Evolutionary conservation across 2,888 invertebrate species (phyloP), one percentile per base, ranked within the genome.

Genomic region (Caprella mutica): DNA sequence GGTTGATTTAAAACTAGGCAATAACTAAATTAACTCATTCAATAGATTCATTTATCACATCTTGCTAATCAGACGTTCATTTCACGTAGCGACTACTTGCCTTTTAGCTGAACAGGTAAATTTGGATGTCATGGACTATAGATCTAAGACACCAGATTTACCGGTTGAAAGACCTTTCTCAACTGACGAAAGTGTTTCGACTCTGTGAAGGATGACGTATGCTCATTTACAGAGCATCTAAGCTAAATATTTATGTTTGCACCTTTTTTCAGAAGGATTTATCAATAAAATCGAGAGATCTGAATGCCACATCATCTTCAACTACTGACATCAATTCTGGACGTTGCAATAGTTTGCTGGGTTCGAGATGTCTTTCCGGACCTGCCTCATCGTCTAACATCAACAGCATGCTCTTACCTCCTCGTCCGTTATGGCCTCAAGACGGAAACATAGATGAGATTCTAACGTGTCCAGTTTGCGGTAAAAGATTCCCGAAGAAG

Each of bases 251-350:
- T 19, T 42, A 17, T 42, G 42, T 62, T 44, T 62, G 56, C 58
- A 29, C 59, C 59, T 63, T 63, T 59, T 63, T 63, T 57, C 63
- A 63, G 63, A 63, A 63, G 63, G 63, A 63, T 52, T 57, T 63
- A 55, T 59, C 63, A 57, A 44, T 58, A 42, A 63, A 63, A 56
- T 63, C 61, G 44, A 30, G 55, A 23, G 55, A 46, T n/a, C 27
- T 27, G 2, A 48, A 56, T 59, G 46, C 54, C 57, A n/a, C n/a
- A n/a, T n/a, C n/a, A n/a, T n/a, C n/a, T n/a, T n/a, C n/a, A 58
- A 39, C 50, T 19, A 39, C 5, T 54, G 61, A 61, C 54, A 46
- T 55, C 43, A 33, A 48, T 23, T 27, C 29, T 14, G 48, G 29
- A 12, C 29, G 48, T 9, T 55, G 57, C 38, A 30, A 50, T 21